Evolutionary conservation across 1,140 invertebrate genomes (phyloP), one percentile per base, ranked within the genome.

Genomic region (Globodera ellingtonae): DNA sequence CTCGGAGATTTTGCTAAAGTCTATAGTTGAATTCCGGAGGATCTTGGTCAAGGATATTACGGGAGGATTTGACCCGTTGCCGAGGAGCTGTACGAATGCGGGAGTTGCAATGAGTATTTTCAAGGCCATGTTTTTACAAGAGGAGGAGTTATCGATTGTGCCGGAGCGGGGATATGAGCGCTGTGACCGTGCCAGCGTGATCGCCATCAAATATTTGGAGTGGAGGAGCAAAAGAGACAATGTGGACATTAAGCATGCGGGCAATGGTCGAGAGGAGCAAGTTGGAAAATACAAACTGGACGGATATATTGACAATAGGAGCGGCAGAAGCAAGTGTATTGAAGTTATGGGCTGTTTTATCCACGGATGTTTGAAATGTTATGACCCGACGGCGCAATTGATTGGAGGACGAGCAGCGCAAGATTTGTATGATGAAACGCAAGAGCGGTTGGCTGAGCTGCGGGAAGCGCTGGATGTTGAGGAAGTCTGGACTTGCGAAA

Each of bases 141-240:
- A 15, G 4, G 15, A 72, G 18, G 15, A 72, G 24, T 24, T 72
- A 24, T 15, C 24, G 15, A 18, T 72, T 15, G 70, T 72, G 15
- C 70, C 70, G 24, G 70, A 72, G 24, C 13, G 70, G 24, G 70
- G 70, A 4, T 72, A 72, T 24, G 70, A 72, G 18, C 13, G 24
- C 15, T 35, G 24, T 35, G 70, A 72, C 24, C 24, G 47, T 3
- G 24, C 24, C 13, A 72, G 70, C 70, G 15, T 24, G 3, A 18
- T 18, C 15, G 70, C 70, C 13, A 44, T 72, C 18, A 72, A 72
- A 72, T 5, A 24, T 24, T 24, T 24, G 24, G 24, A 24, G 24
- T 24, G 24, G 24, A 50, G 52, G 46, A 24, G n/a, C 4, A 56
- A 73, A 73, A 24, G n/a, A 21, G 46, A 73, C 21, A 24, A 73